phyloP scores from a whole-genome alignment of 2,888 invertebrate genomes.

The Meandrusa payeni region DNA sequence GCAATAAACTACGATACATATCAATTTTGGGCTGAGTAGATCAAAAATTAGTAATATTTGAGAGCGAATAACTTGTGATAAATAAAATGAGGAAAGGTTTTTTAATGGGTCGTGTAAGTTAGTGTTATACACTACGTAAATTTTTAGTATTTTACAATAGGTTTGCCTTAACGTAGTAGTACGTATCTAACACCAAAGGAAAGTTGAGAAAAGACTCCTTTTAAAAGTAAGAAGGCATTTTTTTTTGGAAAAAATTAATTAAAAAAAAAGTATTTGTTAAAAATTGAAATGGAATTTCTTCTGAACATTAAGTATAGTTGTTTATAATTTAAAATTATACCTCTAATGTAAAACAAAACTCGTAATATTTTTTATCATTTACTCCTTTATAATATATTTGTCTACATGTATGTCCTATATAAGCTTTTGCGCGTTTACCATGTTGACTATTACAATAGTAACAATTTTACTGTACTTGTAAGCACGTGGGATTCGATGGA shows the following conservation, averaged over 20 bases:
- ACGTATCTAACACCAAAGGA: constrained; percentile 37
- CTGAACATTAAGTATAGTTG: constrained; percentile 43
- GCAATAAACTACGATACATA: constrained; percentile 78
- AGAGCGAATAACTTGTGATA: constrained; percentile 71
- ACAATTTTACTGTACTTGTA: constrained; percentile 45
- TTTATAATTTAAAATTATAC: constrained; percentile 42
- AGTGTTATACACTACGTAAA: constrained; percentile 64
- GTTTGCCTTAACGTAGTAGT: constrained; percentile 69
- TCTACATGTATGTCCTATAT: constrained; percentile 34
- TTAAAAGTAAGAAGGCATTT: constrained; percentile 9
- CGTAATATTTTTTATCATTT: constrained; percentile 71
- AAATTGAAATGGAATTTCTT: constrained; percentile 40
- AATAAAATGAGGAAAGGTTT: constrained; percentile 40
- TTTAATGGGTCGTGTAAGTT: constrained; percentile 52
- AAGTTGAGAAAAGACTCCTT: not conserved
- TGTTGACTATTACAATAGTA: constrained; percentile 75
- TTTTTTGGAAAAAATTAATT: constrained; percentile 32
- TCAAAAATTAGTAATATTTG: constrained; percentile 53
- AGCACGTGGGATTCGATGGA: constrained; percentile 40
- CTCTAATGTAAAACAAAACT: constrained; percentile 44
- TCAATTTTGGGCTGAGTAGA: constrained; percentile 73
- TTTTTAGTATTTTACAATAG: constrained; percentile 59
- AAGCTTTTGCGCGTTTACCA: constrained; percentile 77
- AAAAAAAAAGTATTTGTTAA: constrained; percentile 29
- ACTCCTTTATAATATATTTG: constrained; percentile 60